A percentile compares a stretch with the other conserved stretches of the same genome.
Evolutionary conservation across 2,113 vertebrate species (phyloP).

Genomic region (Phocoena phocoena): DNA sequence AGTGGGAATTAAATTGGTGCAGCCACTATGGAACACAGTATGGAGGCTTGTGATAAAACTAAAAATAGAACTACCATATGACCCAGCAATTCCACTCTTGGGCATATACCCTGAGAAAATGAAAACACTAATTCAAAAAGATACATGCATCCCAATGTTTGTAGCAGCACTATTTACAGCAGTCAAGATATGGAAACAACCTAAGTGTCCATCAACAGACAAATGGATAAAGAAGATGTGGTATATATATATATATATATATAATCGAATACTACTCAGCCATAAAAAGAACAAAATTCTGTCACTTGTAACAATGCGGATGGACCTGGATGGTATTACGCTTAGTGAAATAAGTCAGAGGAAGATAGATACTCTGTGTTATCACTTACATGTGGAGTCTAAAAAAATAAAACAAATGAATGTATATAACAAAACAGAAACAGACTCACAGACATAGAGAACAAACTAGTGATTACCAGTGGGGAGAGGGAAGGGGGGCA

Average conservation of each 20-base stretch:
- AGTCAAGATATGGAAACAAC: background rate
- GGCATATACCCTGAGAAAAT: no score
- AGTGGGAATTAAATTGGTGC: background rate
- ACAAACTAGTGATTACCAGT: background rate
- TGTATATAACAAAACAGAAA: background rate
- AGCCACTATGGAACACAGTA: background rate
- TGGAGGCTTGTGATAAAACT: background rate
- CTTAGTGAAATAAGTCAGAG: background rate
- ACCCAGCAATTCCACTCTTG: background rate
- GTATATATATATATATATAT: no score
- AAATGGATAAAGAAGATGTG: background rate
- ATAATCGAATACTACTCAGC: background rate
- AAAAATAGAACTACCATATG: background rate
- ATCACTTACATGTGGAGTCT: background rate
- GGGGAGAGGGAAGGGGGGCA: background rate
- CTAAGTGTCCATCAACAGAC: background rate
- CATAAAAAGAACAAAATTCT: background rate
- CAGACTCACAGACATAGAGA: background rate
- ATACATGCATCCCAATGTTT: background rate
- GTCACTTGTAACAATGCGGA: background rate
- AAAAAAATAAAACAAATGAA: background rate
- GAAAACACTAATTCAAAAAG: no score
- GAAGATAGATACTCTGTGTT: background rate
- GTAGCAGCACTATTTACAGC: background rate
- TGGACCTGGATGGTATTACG: background rate